Percentiles rank a stretch among this genome's conserved stretches.
Conservation (phyloP, 2,113 vertebrate species). For the Pelecanoides urinatrix region DNA sequence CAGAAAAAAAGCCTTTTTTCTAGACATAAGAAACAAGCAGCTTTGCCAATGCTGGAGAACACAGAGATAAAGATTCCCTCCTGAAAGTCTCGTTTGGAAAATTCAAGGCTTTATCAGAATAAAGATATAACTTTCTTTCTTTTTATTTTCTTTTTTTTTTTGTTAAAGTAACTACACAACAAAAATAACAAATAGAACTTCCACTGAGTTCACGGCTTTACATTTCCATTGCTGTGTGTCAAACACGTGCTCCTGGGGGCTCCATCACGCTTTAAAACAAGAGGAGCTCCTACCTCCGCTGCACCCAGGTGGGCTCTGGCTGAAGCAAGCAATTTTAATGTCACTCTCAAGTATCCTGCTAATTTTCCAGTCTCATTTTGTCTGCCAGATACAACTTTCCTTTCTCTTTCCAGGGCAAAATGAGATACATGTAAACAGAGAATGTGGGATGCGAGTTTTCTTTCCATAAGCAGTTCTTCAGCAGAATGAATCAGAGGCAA, state of each 20-base stretch:
- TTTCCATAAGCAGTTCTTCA: neutral
- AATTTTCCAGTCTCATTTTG: neutral
- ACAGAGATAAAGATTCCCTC: conserved; percentile 2
- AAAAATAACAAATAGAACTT: neutral
- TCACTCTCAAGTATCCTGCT: neutral
- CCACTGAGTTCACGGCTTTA: neutral
- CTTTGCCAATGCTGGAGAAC: neutral
- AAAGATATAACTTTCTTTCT: neutral
- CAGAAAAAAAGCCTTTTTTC: neutral
- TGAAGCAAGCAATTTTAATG: neutral
- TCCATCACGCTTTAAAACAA: neutral
- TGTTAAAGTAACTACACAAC: neutral
- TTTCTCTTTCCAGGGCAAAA: conserved; percentile 1
- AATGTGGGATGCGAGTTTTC: neutral
- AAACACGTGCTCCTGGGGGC: neutral
- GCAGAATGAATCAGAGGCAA: neutral
- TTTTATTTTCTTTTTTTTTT: neutral
- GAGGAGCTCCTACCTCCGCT: neutral
- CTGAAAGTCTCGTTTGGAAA: neutral
- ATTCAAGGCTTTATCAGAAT: neutral
- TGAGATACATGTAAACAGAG: neutral
- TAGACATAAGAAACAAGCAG: conserved; percentile 23
- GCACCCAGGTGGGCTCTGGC: neutral
- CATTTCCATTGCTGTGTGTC: neutral
- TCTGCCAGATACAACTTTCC: neutral